Evolutionary conservation across 1,140 invertebrate genomes (phyloP).

Genomic region (Planococcus citri): DNA sequence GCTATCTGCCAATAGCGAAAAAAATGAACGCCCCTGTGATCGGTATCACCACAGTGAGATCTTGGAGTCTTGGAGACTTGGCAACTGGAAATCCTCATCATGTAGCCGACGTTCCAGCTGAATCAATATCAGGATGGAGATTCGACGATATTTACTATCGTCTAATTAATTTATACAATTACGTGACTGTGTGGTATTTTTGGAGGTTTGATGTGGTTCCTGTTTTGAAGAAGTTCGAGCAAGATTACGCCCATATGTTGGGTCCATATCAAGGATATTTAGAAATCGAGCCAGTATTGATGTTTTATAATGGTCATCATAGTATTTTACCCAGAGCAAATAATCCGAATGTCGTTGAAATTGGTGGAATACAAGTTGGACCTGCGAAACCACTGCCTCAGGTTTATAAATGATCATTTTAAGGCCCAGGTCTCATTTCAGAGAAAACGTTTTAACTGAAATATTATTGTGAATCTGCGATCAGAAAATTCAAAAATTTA

Average conservation of each 20-base stretch:
- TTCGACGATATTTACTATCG: background rate
- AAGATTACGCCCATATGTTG: background rate
- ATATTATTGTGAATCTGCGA: conserved; percentile 35
- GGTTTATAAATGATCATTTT: conserved; percentile 21
- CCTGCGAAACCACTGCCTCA: conserved; percentile 27
- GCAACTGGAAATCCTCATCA: background rate
- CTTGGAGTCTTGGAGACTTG: background rate
- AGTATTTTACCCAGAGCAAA: conserved; percentile 32
- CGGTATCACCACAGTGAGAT: background rate
- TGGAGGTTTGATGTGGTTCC: background rate
- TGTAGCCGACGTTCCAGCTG: background rate
- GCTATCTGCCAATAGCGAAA: background rate
- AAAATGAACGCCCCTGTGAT: background rate
- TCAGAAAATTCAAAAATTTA: conserved; percentile 43
- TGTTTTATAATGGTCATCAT: background rate
- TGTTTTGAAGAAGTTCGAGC: background rate
- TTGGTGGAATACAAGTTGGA: conserved; percentile 42
- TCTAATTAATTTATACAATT: background rate
- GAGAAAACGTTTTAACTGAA: background rate
- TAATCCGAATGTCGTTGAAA: conserved; percentile 40
- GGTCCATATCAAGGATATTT: background rate
- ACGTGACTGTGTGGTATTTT: background rate
- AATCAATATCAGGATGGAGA: background rate
- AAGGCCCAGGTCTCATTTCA: background rate
- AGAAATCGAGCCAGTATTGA: background rate